Percentiles rank a stretch among this genome's conserved stretches.
Evolutionary conservation across 2,797 vertebrate genomes (phyloP).

Genomic region (Hapalemur alaotrensis): DNA sequence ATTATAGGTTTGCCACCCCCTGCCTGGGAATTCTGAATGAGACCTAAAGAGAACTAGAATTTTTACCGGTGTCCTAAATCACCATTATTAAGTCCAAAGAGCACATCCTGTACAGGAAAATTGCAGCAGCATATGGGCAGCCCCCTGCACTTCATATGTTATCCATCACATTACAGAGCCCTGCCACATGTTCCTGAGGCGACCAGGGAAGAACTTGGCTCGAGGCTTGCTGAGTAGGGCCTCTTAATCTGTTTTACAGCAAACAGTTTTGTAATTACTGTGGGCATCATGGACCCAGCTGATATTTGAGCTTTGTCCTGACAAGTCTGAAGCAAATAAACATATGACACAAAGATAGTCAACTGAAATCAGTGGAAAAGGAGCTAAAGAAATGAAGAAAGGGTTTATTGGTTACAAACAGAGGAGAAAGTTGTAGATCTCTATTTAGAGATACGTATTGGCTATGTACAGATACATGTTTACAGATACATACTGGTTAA

Average conservation of each 20-base stretch:
- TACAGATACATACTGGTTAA: background rate
- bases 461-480: background rate
- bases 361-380: slow-evolving; percentile 67
- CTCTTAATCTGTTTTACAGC: slow-evolving; percentile 77
- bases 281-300: slow-evolving; percentile 53
- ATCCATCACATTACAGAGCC: slow-evolving; percentile 83
- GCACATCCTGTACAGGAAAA: slow-evolving; percentile 76
- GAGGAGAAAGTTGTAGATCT: slow-evolving; percentile 39
- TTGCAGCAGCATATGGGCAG: slow-evolving; percentile 82
- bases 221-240: slow-evolving; percentile 60
- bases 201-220: slow-evolving; percentile 79
- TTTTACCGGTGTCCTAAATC: slow-evolving; percentile 73
- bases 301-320: slow-evolving; percentile 62
- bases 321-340: slow-evolving; percentile 68
- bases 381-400: slow-evolving; percentile 56
- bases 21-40: slow-evolving; percentile 57
- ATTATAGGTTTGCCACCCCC: slow-evolving; percentile 64
- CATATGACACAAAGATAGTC: slow-evolving; percentile 46
- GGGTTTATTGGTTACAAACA: slow-evolving; percentile 65
- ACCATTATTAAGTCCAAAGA: slow-evolving; percentile 79
- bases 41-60: slow-evolving; percentile 58
- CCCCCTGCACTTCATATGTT: slow-evolving; percentile 80
- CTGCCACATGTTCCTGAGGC: slow-evolving; percentile 78
- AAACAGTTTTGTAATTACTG: slow-evolving; percentile 67
- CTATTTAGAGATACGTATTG: background rate